Base-by-base conservation (phyloP, 92 coral and sea anemone genomes). In the Phenganax stokvisi region DNA sequence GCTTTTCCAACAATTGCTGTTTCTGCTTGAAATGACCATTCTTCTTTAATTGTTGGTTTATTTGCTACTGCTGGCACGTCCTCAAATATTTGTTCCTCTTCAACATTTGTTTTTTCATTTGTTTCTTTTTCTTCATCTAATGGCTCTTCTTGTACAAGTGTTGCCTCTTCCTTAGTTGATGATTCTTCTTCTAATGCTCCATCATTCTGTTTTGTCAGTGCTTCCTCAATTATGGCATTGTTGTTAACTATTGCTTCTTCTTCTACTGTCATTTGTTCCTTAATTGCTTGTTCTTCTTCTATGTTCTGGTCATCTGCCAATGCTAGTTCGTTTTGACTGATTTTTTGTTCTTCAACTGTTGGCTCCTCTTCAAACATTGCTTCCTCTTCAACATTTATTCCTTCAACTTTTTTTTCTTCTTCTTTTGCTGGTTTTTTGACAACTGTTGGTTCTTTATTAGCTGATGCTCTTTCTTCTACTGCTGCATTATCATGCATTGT, bases 281-380 rank as follows among this genome's bases (percentile, higher is more conserved):
- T 52, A 72, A 72, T 28, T 10, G 57, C 16, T 72, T 37, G 79
- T 56, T 74, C 79, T 15, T 74, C 62, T 10, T 75, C 67, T 64
- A 74, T 51, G 12, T 15, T 25, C 11, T 3, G 37, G 37, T 54
- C 56, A 62, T 54, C 3, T 29, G 7, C 25, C 12, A 15, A 31
- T 0, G 15, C 15, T 54, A 12, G 28, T 27, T 70, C 44, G n/a
- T 37, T 70, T 20, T 20, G 25, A 20, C 25, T 20, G 25, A 20
- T 20, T 20, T 20, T 20, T 20, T 20, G 58, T 74, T 53, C 13
- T 64, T 89, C 91, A 67, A 12, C 17, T 12, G 88, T 63, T 9
- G 57, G 0, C 27, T 77, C 54, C 6, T 57, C 69, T 77, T 51
- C 70, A 64, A 64, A 64, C 20, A 6, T 12, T 10, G n/a, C 37